phyloP scores from a whole-genome alignment of 2,797 vertebrate species.

The Silurus aristotelis region DNA sequence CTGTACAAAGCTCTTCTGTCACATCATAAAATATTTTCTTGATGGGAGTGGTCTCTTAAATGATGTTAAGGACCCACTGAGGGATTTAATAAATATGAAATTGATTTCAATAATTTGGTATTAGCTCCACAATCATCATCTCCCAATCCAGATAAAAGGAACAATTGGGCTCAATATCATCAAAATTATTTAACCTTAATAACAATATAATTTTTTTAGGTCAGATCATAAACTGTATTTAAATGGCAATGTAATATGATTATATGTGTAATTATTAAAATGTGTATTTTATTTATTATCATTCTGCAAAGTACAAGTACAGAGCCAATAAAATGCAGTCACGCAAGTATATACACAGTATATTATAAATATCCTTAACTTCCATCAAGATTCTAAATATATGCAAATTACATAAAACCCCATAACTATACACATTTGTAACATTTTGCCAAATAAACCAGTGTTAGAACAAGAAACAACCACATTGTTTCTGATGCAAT shows the following conservation, averaged over 20 bases:
- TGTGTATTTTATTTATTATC: too few species aligned
- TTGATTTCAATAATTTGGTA: neutral
- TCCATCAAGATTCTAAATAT: neutral
- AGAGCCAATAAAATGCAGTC: too few species aligned
- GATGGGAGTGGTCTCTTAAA: neutral
- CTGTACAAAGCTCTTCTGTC: neutral
- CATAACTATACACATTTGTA: neutral
- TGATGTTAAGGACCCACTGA: neutral
- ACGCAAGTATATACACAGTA: too few species aligned
- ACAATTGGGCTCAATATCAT: neutral
- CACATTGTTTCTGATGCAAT: conserved; percentile 17
- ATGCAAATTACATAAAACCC: neutral
- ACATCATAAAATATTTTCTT: neutral
- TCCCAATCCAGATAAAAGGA: neutral
- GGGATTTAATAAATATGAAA: neutral
- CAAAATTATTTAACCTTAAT: neutral
- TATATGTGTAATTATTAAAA: too few species aligned
- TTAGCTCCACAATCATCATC: too few species aligned
- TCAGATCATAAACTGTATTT: neutral
- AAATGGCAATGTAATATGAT: neutral
- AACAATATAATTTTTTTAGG: neutral
- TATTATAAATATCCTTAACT: too few species aligned
- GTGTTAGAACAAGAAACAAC: neutral
- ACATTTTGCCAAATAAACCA: conserved; percentile 5
- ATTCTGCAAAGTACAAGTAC: too few species aligned